Evolutionary conservation across 2,797 vertebrate species (phyloP).

Genomic region (Pseudocheirus occidentalis): DNA sequence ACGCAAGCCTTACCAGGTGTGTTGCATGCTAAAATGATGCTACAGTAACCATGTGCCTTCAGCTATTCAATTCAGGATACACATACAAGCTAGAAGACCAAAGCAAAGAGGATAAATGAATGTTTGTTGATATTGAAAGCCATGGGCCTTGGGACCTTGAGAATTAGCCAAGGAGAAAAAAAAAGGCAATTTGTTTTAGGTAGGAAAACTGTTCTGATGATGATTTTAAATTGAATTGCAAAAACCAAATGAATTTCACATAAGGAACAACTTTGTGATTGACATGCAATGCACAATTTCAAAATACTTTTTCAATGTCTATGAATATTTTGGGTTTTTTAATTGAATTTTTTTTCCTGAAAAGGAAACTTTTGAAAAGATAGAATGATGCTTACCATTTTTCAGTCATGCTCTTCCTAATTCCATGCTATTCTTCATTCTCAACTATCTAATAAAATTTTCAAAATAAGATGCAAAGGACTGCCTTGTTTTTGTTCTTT

Average conservation of each 20-base stretch:
- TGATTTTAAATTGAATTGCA: slow-evolving; percentile 30
- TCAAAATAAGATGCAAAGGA: neutral
- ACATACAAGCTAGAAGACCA: neutral
- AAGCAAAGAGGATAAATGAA: slow-evolving; percentile 11
- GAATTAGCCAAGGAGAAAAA: neutral
- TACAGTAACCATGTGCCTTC: slow-evolving; percentile 48
- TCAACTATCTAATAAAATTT: neutral
- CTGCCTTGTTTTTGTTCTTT: neutral
- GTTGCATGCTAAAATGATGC: slow-evolving; percentile 44
- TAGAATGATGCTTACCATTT: neutral
- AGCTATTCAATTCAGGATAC: neutral
- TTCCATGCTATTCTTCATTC: neutral
- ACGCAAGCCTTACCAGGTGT: slow-evolving; percentile 66
- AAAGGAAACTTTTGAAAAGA: neutral
- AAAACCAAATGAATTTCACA: slow-evolving; percentile 45
- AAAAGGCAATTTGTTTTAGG: slow-evolving; percentile 27
- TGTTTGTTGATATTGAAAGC: neutral
- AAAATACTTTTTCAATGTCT: neutral
- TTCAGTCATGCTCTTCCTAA: neutral
- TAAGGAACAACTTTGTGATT: neutral
- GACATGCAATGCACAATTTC: slow-evolving; percentile 26
- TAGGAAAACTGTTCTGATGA: slow-evolving; percentile 29
- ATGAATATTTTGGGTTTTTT: slow-evolving; percentile 25
- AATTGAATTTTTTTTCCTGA: neutral
- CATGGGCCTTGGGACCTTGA: neutral